These are phyloP conservation scores for Silurus glanis DNA, from an alignment of 2,113 vertebrate genomes.

Conservation along the genomic window DNA sequence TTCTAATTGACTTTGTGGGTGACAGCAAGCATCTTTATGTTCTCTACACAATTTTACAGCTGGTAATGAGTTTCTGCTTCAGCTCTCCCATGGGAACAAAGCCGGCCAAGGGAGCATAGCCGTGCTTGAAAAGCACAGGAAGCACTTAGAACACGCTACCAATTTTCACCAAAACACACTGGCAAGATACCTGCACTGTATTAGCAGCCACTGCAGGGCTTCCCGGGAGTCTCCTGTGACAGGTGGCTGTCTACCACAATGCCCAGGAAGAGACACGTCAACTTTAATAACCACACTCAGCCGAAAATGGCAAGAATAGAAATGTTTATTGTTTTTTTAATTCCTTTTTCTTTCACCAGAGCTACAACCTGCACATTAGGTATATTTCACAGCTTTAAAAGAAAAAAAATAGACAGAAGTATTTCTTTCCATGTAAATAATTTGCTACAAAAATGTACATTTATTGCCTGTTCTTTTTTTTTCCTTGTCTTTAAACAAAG, in stretches of 20 bases:
- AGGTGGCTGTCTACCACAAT: neutral
- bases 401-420: too few relatives aligned
- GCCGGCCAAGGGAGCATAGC: slow-evolving; percentile 18
- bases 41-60: slow-evolving; percentile 55
- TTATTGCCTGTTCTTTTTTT: too few relatives aligned
- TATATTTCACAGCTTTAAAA: neutral
- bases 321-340: neutral
- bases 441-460: too few relatives aligned
- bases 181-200: neutral
- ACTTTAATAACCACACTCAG: slow-evolving; percentile 3
- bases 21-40: slow-evolving; percentile 47
- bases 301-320: neutral
- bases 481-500: too few relatives aligned
- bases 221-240: neutral
- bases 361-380: neutral
- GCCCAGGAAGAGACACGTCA: neutral
- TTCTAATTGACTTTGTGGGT: slow-evolving; percentile 49
- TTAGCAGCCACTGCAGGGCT: neutral
- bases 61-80: slow-evolving; percentile 51
- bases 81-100: slow-evolving; percentile 16
- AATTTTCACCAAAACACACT: slow-evolving; percentile 37
- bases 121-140: slow-evolving; percentile 32
- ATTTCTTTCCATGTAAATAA: too few relatives aligned
- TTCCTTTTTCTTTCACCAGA: neutral
- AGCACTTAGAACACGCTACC: slow-evolving; percentile 28